These are phyloP conservation scores for Hoplodrina ambigua DNA, from an alignment of 2,888 invertebrate genomes.

Conservation along the genomic window DNA sequence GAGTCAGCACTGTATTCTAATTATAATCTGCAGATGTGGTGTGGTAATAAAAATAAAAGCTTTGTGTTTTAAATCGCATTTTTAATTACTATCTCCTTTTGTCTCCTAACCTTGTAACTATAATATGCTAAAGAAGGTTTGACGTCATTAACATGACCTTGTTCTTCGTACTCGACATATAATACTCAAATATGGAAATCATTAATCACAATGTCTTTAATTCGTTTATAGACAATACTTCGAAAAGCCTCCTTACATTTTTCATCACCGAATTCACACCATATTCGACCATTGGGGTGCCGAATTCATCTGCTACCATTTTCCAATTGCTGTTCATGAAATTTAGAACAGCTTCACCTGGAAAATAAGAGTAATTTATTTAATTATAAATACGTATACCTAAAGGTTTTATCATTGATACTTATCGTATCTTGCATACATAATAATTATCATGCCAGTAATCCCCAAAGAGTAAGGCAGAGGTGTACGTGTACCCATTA, in stretches of 20 bases:
- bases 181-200: background rate
- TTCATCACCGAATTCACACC: conserved; percentile 70
- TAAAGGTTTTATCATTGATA: background rate
- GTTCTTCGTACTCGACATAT: background rate
- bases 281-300: conserved; percentile 77
- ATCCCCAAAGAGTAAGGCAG: no score
- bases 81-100: conserved; percentile 6
- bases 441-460: no score
- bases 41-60: conserved; percentile 28
- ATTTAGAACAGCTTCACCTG: conserved; percentile 75
- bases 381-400: background rate
- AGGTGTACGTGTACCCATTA: no score
- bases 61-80: conserved; percentile 9
- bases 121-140: background rate
- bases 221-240: conserved; percentile 68
- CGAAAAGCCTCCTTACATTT: conserved; percentile 72
- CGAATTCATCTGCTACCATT: conserved; percentile 79
- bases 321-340: conserved; percentile 81
- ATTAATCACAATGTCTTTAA: conserved; percentile 46
- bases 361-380: conserved; percentile 36
- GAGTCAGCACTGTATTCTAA: conserved; percentile 18
- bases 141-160: background rate
- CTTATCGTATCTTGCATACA: no score
- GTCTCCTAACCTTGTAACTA: no score
- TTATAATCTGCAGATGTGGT: background rate